These are phyloP conservation scores for Aethina tumida DNA, from an alignment of 1,140 invertebrate genomes.

Conservation along the genomic window DNA sequence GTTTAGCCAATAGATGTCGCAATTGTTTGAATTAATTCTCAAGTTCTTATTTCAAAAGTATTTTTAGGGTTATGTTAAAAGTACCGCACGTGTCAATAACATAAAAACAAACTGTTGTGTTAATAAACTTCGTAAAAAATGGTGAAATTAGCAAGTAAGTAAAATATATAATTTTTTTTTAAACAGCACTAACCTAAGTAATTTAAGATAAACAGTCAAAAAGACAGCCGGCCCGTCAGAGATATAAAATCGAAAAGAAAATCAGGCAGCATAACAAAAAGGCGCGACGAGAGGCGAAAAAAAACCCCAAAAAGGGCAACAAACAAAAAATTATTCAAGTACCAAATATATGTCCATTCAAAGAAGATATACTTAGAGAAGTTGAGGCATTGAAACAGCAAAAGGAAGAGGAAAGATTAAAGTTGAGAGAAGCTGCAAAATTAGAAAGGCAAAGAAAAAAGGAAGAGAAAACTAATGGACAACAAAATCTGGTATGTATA, in stretches of 20 bases:
- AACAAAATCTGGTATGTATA: constrained; percentile 14
- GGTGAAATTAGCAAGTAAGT: too few species aligned
- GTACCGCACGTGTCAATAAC: too few species aligned
- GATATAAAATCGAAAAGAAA: constrained; percentile 88
- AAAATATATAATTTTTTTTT: too few species aligned
- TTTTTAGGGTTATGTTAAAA: too few species aligned
- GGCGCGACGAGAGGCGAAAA: constrained; percentile 65
- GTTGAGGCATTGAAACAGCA: constrained; percentile 64
- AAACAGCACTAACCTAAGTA: too few species aligned
- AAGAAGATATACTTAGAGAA: constrained; percentile 79
- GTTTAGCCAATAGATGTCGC: too few species aligned
- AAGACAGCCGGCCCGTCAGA: constrained; percentile 59
- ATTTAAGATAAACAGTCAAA: constrained; percentile 71
- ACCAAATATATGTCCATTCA: constrained; percentile 87
- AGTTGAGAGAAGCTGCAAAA: constrained; percentile 49
- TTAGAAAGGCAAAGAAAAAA: constrained; percentile 40
- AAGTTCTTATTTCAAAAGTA: too few species aligned
- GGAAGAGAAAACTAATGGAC: neutral
- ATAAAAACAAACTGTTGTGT: too few species aligned
- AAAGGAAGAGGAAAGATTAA: constrained; percentile 61
- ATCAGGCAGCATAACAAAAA: constrained; percentile 82
- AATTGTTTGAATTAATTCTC: too few species aligned
- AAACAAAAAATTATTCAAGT: constrained; percentile 72
- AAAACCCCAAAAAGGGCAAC: constrained; percentile 60
- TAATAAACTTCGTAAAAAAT: too few species aligned